A percentile compares a stretch with the other conserved stretches of the same genome.
phyloP scores from a whole-genome alignment of 1,140 invertebrate species.

The Tetramorium simillimum region DNA sequence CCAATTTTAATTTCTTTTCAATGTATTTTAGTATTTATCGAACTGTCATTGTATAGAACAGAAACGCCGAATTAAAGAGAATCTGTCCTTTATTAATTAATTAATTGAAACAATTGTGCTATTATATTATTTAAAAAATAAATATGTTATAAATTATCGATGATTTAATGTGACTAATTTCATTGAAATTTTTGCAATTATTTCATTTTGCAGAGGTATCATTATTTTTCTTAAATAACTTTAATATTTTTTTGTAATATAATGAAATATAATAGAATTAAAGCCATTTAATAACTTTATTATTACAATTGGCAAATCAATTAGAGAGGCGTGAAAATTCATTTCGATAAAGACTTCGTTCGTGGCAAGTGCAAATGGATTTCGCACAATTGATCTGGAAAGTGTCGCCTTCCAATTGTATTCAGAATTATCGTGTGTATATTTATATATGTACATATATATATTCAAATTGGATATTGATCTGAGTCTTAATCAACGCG shows the following conservation, averaged over 20 bases:
- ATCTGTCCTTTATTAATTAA: neutral
- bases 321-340: neutral
- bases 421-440: slow-evolving; percentile 3
- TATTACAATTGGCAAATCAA: slow-evolving; percentile 18
- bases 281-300: neutral
- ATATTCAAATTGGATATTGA: slow-evolving; percentile 31
- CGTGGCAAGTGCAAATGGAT: neutral
- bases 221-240: slow-evolving; percentile 13
- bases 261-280: neutral
- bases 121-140: neutral
- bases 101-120: neutral
- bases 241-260: neutral
- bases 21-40: slow-evolving; percentile 7
- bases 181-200: neutral
- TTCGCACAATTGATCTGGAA: neutral
- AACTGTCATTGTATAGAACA: neutral
- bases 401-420: slow-evolving; percentile 14
- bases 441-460: slow-evolving; percentile 30
- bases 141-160: neutral
- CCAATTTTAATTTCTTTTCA: slow-evolving; percentile 27
- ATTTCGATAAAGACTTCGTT: slow-evolving; percentile 36
- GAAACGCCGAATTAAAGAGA: neutral
- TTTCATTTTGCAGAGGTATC: neutral
- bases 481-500: slow-evolving; percentile 18
- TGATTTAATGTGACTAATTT: neutral